phyloP scores from a whole-genome alignment of 1,140 invertebrate genomes.

The Sminthurides bifidus region DNA sequence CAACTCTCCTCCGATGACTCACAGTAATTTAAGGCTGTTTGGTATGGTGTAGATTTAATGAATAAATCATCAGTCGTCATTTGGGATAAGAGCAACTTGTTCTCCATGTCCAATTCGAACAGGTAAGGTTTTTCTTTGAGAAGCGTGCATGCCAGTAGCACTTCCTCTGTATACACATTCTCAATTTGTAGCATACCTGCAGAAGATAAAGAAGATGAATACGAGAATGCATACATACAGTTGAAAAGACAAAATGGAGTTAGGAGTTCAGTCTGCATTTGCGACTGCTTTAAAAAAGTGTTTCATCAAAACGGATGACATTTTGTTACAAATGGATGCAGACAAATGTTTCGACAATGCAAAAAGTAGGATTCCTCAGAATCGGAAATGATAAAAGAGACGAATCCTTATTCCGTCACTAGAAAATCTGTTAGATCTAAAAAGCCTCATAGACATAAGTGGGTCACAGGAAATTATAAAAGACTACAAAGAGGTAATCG shows the following conservation, averaged over 20 bases:
- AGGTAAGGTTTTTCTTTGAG: constrained; percentile 36
- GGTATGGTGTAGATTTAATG: constrained; percentile 30
- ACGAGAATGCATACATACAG: neutral
- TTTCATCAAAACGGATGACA: no score
- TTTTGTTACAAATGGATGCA: no score
- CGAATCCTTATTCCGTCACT: no score
- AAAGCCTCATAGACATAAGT: no score
- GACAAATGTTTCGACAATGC: no score
- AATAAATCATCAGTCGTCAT: constrained; percentile 32
- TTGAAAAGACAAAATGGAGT: neutral
- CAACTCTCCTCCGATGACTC: constrained; percentile 28
- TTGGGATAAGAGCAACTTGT: constrained; percentile 34
- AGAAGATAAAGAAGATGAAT: constrained; percentile 10
- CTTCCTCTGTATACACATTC: constrained; percentile 35
- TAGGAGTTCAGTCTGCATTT: no score
- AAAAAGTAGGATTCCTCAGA: no score
- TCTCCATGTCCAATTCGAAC: constrained; percentile 37
- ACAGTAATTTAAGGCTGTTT: constrained; percentile 29
- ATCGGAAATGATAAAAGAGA: no score
- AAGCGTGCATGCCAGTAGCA: constrained; percentile 37
- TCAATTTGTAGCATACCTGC: constrained; percentile 36
- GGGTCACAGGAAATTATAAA: no score
- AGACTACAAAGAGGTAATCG: no score
- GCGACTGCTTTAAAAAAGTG: no score
- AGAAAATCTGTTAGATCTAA: no score